Evolutionary conservation across 1,140 invertebrate species (phyloP), one percentile per base, ranked within the genome.

Genomic region (Melanaphis sacchari): DNA sequence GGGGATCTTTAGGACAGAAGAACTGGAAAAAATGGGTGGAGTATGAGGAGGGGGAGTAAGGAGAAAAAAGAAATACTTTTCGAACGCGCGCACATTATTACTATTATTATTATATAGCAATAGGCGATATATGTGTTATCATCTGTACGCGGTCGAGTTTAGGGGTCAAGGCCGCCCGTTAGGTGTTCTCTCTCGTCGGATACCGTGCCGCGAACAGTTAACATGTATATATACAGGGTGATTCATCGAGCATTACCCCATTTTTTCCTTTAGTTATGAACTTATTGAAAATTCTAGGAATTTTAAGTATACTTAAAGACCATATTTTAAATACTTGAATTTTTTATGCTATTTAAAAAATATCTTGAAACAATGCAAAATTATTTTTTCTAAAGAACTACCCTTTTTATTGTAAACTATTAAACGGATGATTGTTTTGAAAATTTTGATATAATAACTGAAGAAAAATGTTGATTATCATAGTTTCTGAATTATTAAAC

Each of bases 161-260:
- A 93, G 81, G 91, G 91, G 91, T 93, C 91, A 93, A 93, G 91
- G 91, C 91, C 91, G 91, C 81, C 43, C 91, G 36, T 49, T 76
- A 76, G 59, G 59, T 76, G 59, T 76, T 76, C 59, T 54, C 81
- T 31, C 26, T 49, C 46, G 38, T 49, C 36, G 38, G 76, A 54
- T 93, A 93, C 91, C 91, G 81, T 76, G 59, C 59, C 59, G 91
- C 91, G 81, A 93, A 93, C 91, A 85, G 91, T 93, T 93, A 84
- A 93, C 49, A 41, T 92, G n/a, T 76, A 76, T 52, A 52, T 66
- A 66, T 76, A 76, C 59, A 76, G 59, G 59, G 15, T 76, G 59
- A 76, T 76, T 76, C 59, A n/a, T 0, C 59, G 6, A 31, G 31
- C n/a, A 6, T 18, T 15, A n/a, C 59, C n/a, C 59, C n/a, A n/a